These are phyloP conservation scores for Alligator sinensis DNA, from an alignment of 2,113 vertebrate species.

Conservation along the genomic window DNA sequence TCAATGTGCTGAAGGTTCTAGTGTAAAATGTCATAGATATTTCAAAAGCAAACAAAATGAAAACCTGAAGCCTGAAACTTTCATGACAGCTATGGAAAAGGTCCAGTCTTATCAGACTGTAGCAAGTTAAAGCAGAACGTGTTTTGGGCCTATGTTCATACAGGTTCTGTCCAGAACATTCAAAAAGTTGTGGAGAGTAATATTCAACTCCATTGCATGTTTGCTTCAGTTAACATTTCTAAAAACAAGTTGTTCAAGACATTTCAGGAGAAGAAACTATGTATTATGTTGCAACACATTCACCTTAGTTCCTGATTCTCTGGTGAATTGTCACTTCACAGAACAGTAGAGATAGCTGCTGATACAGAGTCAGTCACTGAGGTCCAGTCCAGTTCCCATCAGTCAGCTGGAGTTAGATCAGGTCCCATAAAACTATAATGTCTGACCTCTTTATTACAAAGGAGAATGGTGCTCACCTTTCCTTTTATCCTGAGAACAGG, in stretches of 20 bases:
- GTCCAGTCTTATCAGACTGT: not conserved
- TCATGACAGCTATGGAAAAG: not conserved
- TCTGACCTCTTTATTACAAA: not conserved
- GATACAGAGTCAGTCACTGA: fast-evolving
- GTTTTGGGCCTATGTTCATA: not conserved
- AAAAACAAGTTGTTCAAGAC: not conserved
- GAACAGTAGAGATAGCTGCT: not conserved
- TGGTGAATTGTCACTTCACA: not conserved
- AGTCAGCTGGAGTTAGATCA: not conserved
- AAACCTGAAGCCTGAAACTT: not conserved
- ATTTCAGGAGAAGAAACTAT: not conserved
- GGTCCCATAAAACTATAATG: not conserved
- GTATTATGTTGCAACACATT: not conserved
- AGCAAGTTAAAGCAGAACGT: not conserved
- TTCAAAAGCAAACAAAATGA: not conserved
- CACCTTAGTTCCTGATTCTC: not conserved
- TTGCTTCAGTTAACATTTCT: not conserved
- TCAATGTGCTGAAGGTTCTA: not conserved
- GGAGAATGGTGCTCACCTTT: not conserved
- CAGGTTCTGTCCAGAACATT: too few relatives aligned
- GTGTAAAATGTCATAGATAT: not conserved
- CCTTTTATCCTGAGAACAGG: not conserved
- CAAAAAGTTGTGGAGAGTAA: not conserved
- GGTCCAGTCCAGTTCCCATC: not conserved
- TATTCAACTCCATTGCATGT: not conserved